These are phyloP conservation scores for Lithophane semibrunnea DNA, from an alignment of 2,888 invertebrate species.

Conservation along the genomic window DNA sequence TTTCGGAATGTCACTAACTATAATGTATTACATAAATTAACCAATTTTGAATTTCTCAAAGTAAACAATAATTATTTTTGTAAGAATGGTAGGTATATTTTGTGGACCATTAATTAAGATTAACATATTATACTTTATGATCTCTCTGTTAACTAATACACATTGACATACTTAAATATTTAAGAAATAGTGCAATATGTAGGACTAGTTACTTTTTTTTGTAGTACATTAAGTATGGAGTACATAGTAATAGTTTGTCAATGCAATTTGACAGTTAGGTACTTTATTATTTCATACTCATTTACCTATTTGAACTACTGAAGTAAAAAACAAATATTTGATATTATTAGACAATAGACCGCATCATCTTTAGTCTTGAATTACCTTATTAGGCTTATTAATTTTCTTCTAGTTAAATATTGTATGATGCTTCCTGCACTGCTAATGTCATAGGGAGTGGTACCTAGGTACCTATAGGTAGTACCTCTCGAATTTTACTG, in stretches of 20 bases:
- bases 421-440: conserved; percentile 11
- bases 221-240: conserved; percentile 5
- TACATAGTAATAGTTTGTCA: conserved; percentile 15
- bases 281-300: neutral
- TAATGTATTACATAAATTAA: neutral
- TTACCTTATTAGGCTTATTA: neutral
- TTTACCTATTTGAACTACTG: neutral
- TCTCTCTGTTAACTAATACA: conserved; percentile 36
- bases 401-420: conserved; percentile 7
- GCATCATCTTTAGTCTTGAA: neutral
- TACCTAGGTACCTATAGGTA: neutral
- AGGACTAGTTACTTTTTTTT: conserved; percentile 6
- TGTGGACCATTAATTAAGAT: conserved; percentile 51
- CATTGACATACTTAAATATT: conserved; percentile 15
- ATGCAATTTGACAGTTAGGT: conserved; percentile 2
- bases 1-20: neutral
- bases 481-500: conserved; percentile 19
- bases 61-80: conserved; percentile 12
- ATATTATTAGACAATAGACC: conserved; percentile 10
- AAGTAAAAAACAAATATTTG: neutral
- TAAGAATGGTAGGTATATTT: conserved; percentile 29
- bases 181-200: conserved; percentile 44
- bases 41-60: conserved; percentile 2
- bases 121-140: conserved; percentile 44
- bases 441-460: neutral